These are phyloP conservation scores for Lordiphosa fenestrarum DNA, from an alignment of 2,888 invertebrate species.

Conservation along the genomic window DNA sequence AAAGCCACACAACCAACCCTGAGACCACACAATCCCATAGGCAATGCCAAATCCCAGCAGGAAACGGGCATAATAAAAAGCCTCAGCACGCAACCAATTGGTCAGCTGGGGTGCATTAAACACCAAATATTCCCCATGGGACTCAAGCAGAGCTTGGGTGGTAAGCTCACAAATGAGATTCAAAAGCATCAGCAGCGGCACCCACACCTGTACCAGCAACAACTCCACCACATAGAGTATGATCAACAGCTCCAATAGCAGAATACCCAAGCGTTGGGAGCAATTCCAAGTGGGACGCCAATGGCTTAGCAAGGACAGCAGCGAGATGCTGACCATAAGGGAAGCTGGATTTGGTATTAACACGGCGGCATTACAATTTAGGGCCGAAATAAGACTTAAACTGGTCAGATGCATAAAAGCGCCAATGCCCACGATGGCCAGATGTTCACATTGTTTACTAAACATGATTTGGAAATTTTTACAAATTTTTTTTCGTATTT, in stretches of 20 bases:
- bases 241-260: conserved; percentile 47
- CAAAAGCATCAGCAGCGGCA: conserved; percentile 51
- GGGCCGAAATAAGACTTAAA: conserved; percentile 12
- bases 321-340: conserved; percentile 55
- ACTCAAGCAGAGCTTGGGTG: conserved; percentile 42
- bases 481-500: too few relatives aligned
- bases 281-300: conserved; percentile 48
- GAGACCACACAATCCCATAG: not conserved
- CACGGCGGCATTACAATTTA: conserved; percentile 18
- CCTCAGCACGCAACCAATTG: conserved; percentile 54
- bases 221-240: conserved; percentile 56
- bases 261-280: conserved; percentile 40
- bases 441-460: not conserved
- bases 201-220: conserved; percentile 60
- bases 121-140: conserved; percentile 39
- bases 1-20: not conserved
- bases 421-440: conserved; percentile 6
- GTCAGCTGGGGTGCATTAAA: conserved; percentile 42
- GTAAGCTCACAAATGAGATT: conserved; percentile 44
- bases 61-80: conserved; percentile 55
- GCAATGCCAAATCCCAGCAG: conserved; percentile 38
- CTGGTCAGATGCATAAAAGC: conserved; percentile 4
- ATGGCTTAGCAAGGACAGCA: conserved; percentile 51
- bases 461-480: conserved; percentile 3
- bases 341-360: conserved; percentile 63